Base-by-base conservation (phyloP, 92 coral and sea anemone genomes). In the Zoanthus solanderi region DNA sequence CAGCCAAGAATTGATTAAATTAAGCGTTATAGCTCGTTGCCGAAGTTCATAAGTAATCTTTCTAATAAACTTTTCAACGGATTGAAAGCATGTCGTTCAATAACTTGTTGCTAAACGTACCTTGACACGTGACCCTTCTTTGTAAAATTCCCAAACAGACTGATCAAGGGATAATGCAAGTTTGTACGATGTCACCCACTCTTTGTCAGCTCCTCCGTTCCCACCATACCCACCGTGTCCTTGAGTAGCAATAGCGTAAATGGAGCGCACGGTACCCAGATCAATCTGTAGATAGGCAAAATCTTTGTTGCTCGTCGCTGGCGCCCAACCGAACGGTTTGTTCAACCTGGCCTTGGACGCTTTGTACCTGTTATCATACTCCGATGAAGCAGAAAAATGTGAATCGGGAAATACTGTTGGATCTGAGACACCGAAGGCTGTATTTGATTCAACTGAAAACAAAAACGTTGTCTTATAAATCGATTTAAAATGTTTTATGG, bases 191-290 rank as follows among this genome's bases (percentile, higher is more conserved):
- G 1, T 11, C 9, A 14, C 52, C 78, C 78, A 42, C 56, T 74
- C 78, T 23, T 23, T 0, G 3, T 4, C 42, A 37, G 2, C 2
- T 42, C 57, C 57, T 15, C 28, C 54, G 16, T 15, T 34, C 0
- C 58, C 54, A 15, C 1, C 7, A 42, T 2, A 52, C 0, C 78
- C 78, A 11, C 78, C 78, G 52, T 18, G 37, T 10, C 78, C 78
- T 66, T 77, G 82, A 18, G 82, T 77, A 77, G 82, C 82, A 23
- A 77, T 77, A 77, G 82, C 82, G 65, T 77, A 77, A 46, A 77
- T 53, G 15, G 37, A 50, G 42, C 50, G 50, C 14, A 52, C 65
- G 65, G 31, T 53, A n/a, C 80, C 80, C 1, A 76, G 45, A n/a
- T 52, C 45, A 7, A 76, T 76, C 80, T 76, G 65, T 0, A 76